phyloP scores from a whole-genome alignment of 2,113 vertebrate genomes.

The Hippocampus comes region DNA sequence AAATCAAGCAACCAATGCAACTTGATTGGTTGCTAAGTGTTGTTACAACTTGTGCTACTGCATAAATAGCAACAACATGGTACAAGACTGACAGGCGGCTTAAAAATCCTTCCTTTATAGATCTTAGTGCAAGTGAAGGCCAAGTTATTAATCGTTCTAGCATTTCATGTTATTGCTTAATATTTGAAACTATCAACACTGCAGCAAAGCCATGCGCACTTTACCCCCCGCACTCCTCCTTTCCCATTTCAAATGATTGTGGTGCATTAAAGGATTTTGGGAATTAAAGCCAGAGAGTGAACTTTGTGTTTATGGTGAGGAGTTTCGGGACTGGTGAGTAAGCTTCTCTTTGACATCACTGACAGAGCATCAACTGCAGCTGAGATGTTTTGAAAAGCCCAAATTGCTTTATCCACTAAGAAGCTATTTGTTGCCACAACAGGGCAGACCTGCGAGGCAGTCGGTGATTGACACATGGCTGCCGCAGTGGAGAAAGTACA shows the following conservation, averaged over 20 bases:
- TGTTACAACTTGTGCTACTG: background rate
- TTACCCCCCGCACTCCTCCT: background rate
- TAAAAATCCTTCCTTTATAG: background rate
- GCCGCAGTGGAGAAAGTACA: conserved; percentile 40
- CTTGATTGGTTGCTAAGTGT: background rate
- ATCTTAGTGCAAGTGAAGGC: background rate
- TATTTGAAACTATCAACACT: conserved; percentile 12
- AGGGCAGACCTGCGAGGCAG: conserved; percentile 45
- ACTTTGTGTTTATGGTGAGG: conserved; percentile 25
- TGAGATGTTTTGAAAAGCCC: conserved; percentile 67
- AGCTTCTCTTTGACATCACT: conserved; percentile 53
- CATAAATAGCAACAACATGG: background rate
- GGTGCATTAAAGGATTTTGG: conserved; percentile 11
- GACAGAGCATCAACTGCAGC: conserved; percentile 56
- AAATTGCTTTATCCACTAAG: conserved; percentile 66
- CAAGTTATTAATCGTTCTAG: background rate
- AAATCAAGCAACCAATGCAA: background rate
- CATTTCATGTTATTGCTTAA: background rate
- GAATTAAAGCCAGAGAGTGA: conserved; percentile 25
- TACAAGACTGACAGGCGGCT: background rate
- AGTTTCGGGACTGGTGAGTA: conserved; percentile 33
- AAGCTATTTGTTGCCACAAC: conserved; percentile 66
- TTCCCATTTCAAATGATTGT: conserved; percentile 31
- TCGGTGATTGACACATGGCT: conserved; percentile 61
- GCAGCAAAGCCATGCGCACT: background rate